Conservation (phyloP, 1,140 invertebrate species). For the Phymorhynchus buccinoides region DNA sequence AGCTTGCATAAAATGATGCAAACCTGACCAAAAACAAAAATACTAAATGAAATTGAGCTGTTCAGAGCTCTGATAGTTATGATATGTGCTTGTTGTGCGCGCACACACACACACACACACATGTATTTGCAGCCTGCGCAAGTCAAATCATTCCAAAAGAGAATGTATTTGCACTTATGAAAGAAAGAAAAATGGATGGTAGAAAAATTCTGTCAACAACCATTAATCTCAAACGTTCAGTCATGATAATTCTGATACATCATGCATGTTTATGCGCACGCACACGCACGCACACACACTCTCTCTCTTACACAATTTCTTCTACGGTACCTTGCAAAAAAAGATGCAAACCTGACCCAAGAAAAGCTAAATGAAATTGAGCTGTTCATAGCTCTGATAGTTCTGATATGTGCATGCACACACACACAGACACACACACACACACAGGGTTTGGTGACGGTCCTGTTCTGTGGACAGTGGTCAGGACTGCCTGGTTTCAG, state of each 20-base stretch:
- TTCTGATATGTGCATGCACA: neutral
- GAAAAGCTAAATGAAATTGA: too few species aligned
- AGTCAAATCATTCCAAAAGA: neutral
- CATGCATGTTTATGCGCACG: too few species aligned
- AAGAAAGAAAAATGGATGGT: too few species aligned
- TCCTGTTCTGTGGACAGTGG: neutral
- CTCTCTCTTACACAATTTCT: slow-evolving; percentile 10
- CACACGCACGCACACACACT: slow-evolving; percentile 29
- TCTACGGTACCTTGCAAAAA: neutral
- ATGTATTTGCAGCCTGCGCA: neutral
- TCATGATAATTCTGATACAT: neutral
- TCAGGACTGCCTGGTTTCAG: slow-evolving; percentile 32
- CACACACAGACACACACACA: neutral
- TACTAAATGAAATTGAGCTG: too few species aligned
- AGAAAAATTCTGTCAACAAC: too few species aligned
- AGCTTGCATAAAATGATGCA: too few species aligned
- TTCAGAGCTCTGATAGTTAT: too few species aligned
- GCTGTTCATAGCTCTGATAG: neutral
- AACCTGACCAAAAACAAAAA: too few species aligned
- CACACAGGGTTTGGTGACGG: slow-evolving; percentile 26
- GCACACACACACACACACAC: slow-evolving; percentile 5
- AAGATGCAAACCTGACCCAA: too few species aligned
- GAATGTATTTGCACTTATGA: too few species aligned
- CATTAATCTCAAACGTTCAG: too few species aligned
- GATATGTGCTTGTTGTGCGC: too few species aligned